Percentiles rank a stretch among this genome's conserved stretches.
These are phyloP conservation scores for Drosophila gaucha DNA, from an alignment of 2,888 invertebrate genomes.

Conservation along the genomic window DNA sequence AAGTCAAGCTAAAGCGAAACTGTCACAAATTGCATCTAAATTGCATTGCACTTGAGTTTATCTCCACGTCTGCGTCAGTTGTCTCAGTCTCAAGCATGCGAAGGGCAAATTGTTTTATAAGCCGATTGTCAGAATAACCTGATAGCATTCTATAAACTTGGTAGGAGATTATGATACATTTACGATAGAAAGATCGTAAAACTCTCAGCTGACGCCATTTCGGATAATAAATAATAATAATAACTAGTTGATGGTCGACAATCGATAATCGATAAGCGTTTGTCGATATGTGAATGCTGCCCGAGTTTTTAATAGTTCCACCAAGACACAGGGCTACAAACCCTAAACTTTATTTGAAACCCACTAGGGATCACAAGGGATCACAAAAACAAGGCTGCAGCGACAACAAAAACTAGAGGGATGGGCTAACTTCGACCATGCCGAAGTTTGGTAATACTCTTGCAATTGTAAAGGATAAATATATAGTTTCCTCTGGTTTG, in stretches of 20 bases:
- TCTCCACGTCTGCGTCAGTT: slow-evolving; percentile 7
- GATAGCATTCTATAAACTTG: neutral
- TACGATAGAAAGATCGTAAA: slow-evolving; percentile 22
- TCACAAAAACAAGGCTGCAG: no score
- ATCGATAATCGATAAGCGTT: neutral
- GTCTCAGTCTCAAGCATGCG: neutral
- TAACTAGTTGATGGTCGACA: slow-evolving; percentile 38
- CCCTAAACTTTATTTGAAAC: neutral
- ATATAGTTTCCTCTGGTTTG: no score
- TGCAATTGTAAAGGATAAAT: no score
- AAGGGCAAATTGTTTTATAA: neutral
- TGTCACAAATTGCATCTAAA: slow-evolving; percentile 73
- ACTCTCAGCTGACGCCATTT: neutral
- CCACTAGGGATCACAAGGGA: no score
- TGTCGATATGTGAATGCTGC: slow-evolving; percentile 26
- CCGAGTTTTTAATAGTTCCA: slow-evolving; percentile 8
- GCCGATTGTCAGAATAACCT: slow-evolving; percentile 4
- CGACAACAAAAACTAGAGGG: no score
- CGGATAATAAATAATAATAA: slow-evolving; percentile 28
- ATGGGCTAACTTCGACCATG: no score
- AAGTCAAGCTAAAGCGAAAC: slow-evolving; percentile 58
- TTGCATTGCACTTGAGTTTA: slow-evolving; percentile 52
- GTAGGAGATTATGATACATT: slow-evolving; percentile 1
- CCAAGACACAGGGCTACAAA: neutral
- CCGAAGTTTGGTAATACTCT: no score